Evolutionary conservation across 2,113 vertebrate genomes (phyloP).

Genomic region (Oxyura jamaicensis): DNA sequence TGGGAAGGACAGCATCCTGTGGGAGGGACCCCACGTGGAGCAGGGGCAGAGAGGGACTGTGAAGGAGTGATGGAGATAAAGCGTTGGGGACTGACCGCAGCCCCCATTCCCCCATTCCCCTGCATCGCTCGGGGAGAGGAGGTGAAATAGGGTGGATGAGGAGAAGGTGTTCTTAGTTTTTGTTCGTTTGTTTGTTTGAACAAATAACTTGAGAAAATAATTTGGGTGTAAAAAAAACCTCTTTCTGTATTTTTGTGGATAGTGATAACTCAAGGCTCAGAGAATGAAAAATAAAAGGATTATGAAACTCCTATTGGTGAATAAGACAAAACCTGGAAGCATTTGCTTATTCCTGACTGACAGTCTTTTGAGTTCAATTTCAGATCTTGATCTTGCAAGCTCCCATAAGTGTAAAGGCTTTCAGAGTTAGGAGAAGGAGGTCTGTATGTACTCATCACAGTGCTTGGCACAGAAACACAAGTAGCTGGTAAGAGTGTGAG

Average conservation of each 20-base stretch:
- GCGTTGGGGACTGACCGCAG: too few species aligned
- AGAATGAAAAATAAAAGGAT: not conserved
- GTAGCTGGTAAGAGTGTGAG: not conserved
- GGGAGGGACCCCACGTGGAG: too few species aligned
- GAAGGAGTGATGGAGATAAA: fast-evolving
- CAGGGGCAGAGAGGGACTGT: too few species aligned
- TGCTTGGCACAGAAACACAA: conserved; percentile 11
- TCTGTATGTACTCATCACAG: not conserved
- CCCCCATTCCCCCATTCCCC: too few species aligned
- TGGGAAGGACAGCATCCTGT: too few species aligned
- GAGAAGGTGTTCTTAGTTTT: too few species aligned
- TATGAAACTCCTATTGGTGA: not conserved
- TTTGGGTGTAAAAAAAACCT: not conserved
- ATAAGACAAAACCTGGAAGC: not conserved
- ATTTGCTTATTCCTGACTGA: not conserved
- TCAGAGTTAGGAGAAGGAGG: not conserved
- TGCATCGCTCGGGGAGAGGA: too few species aligned
- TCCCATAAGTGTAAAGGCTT: not conserved
- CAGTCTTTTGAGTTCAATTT: not conserved
- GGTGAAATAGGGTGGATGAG: too few species aligned
- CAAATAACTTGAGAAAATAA: not conserved
- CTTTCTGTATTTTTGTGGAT: not conserved
- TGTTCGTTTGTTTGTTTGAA: not conserved
- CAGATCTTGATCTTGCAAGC: not conserved
- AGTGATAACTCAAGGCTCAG: not conserved